phyloP scores from a whole-genome alignment of 30 jellyfish, hydroid and myxozoan species.

The Nemopilema nomurai region DNA sequence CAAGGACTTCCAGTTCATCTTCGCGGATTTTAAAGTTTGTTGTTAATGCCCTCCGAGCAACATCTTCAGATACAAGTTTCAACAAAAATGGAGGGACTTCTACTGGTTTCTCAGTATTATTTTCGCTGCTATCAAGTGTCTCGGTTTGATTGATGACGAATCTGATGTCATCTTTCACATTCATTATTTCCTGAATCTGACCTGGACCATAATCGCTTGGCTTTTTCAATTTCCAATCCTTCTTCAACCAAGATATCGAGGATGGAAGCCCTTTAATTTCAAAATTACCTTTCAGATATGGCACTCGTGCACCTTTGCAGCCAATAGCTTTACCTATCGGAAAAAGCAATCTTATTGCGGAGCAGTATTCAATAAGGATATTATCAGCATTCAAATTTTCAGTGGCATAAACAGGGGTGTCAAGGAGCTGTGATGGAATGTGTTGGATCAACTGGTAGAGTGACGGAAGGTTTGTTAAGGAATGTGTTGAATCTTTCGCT shows the following conservation, averaged over 20 bases:
- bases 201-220: not conserved
- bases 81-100: slow-evolving; percentile 6
- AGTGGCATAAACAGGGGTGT: not conserved
- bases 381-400: no score
- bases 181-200: slow-evolving; percentile 1
- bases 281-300: not conserved
- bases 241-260: not conserved
- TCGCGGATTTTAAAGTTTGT: not conserved
- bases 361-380: no score
- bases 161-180: not conserved
- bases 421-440: not conserved
- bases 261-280: not conserved
- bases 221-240: not conserved
- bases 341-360: no score
- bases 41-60: slow-evolving; percentile 11
- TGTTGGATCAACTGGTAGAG: not conserved
- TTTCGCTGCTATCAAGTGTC: not conserved
- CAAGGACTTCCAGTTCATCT: slow-evolving; percentile 14
- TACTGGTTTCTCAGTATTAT: not conserved
- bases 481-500: slow-evolving; percentile 7
- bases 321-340: not conserved
- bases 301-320: not conserved
- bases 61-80: slow-evolving; percentile 12
- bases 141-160: not conserved
- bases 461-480: not conserved